Evolutionary conservation across 2,888 invertebrate genomes (phyloP), one percentile per base, ranked within the genome.

Genomic region (Tuta absoluta): DNA sequence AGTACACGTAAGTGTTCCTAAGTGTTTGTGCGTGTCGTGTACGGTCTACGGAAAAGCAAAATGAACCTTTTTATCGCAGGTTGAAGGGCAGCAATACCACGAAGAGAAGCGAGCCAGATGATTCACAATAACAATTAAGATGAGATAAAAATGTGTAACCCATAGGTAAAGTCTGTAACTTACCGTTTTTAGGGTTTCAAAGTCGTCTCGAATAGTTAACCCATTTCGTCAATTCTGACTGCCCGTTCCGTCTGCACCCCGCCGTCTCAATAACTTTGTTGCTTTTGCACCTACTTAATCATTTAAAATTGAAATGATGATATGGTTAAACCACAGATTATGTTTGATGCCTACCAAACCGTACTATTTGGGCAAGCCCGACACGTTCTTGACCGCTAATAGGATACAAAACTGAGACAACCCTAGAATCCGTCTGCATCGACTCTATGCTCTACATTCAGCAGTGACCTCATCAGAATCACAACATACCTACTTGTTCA

Each of bases 391-490:
- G n/a, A n/a, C n/a, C n/a, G n/a, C 8, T 12, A 45, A 33, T 28
- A 49, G n/a, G n/a, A 17, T 21, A 49, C 49, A 7, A 17, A 12
- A 62, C 41, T 14, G 23, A 33, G 19, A 12, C 45, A 19, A 48
- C 51, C 51, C 51, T 53, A 14, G 24, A 2, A 14, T 1, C 4
- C 10, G 51, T 23, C 23, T 53, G 5, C 11, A 1, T 8, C 17
- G 48, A 10, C 10, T 17, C 14, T 48, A 48, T 76, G 75, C 69
- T 75, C 75, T 65, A 76, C 72, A 76, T 80, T 79, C 66, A 69
- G 73, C 80, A 81, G 80, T 77, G 80, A 71, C 78, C 63, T 66
- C 70, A 72, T 71, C 66, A 71, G 7, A 51, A 49, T 11, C 23
- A 21, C 4, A 19, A 11, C 21, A 21, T 21, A 23, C 19, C 17